These are phyloP conservation scores for Acanthopagrus latus DNA, from an alignment of 2,797 vertebrate genomes.

Conservation along the genomic window DNA sequence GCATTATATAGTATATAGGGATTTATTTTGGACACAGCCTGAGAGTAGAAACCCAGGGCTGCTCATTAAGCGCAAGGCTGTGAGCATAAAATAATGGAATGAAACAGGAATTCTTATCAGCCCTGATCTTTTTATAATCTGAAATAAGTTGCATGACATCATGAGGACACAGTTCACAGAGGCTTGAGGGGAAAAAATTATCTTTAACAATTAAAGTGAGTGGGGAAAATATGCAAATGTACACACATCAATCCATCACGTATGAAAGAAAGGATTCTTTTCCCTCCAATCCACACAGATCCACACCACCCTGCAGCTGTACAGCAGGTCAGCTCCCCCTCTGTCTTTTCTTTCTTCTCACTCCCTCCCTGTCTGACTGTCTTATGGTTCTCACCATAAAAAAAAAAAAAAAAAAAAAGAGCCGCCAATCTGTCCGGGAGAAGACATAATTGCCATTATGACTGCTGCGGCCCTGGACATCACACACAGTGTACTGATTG, in stretches of 20 bases:
- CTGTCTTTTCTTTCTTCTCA: constrained; percentile 10
- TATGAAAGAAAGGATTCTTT: constrained; percentile 17
- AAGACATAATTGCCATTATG: constrained; percentile 80
- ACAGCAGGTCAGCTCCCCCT: constrained; percentile 62
- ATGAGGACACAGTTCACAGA: neutral
- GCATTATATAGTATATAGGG: neutral
- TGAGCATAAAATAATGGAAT: neutral
- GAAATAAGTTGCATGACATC: neutral
- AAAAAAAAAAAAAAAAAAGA: constrained; percentile 12
- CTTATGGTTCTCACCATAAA: constrained; percentile 61
- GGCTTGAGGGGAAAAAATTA: neutral
- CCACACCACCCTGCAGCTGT: constrained; percentile 78
- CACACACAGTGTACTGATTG: constrained; percentile 80
- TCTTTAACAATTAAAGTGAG: neutral
- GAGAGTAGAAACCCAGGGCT: neutral
- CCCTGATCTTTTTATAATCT: constrained; percentile 5
- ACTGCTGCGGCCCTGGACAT: constrained; percentile 67
- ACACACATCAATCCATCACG: constrained; percentile 23
- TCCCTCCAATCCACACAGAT: constrained; percentile 45
- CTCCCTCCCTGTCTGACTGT: constrained; percentile 52
- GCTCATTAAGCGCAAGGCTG: neutral
- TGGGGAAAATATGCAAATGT: constrained; percentile 48
- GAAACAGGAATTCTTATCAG: constrained; percentile 10
- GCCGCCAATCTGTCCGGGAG: constrained; percentile 63
- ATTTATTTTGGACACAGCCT: neutral